These are phyloP conservation scores for Prunella fulvescens DNA, from an alignment of 2,113 vertebrate species.

Conservation along the genomic window DNA sequence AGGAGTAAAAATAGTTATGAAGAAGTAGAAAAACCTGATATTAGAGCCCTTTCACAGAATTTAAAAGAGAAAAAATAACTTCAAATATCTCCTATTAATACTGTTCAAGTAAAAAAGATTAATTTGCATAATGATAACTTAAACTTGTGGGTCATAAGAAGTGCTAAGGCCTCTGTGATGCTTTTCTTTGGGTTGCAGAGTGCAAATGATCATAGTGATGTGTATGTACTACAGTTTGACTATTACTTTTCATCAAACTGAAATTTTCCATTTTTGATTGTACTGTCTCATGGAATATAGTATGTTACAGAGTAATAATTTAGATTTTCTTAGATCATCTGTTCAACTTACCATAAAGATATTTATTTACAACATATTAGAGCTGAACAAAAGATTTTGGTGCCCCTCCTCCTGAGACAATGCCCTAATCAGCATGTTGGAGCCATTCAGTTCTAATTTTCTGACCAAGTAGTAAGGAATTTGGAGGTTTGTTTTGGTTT, in stretches of 20 bases:
- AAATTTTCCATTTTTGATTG: background rate
- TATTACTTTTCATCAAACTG: background rate
- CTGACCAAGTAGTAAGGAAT: background rate
- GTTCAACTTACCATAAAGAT: background rate
- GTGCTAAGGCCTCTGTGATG: background rate
- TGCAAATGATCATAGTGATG: background rate
- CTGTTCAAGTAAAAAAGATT: background rate
- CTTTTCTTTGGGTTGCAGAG: background rate
- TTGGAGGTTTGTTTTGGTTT: background rate
- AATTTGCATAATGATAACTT: background rate
- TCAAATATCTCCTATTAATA: background rate
- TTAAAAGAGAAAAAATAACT: background rate
- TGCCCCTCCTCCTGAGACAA: background rate
- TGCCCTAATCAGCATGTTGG: background rate
- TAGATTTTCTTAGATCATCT: background rate
- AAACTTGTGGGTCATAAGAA: background rate
- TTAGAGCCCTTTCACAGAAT: background rate
- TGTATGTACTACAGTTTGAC: background rate
- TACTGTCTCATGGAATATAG: background rate
- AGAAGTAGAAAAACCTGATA: background rate
- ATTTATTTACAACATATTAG: background rate
- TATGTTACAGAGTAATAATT: background rate
- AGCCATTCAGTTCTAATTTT: background rate
- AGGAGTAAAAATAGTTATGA: background rate
- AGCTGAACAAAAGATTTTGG: background rate